Evolutionary conservation across 2,888 invertebrate genomes (phyloP).

Genomic region (Pomacea canaliculata): DNA sequence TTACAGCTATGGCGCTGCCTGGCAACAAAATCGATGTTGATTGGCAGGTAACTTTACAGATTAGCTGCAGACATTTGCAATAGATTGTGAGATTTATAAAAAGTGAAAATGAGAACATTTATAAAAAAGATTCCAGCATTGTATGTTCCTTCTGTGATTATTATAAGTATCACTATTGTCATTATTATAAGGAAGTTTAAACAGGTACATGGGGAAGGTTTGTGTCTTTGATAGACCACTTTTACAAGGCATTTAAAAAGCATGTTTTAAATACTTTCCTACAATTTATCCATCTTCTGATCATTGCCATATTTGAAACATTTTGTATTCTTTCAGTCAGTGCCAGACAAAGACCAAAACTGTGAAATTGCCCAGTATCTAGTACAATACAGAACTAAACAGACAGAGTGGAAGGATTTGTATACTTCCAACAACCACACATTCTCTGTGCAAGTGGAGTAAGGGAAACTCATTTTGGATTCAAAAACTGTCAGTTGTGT

Average conservation of each 20-base stretch:
- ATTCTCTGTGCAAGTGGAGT: constrained; percentile 28
- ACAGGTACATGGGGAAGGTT: too few relatives aligned
- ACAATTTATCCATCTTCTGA: background rate
- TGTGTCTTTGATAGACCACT: background rate
- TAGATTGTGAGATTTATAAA: too few relatives aligned
- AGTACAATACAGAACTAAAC: constrained; percentile 23
- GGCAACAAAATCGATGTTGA: constrained; percentile 32
- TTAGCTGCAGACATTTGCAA: background rate
- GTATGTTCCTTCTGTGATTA: too few relatives aligned
- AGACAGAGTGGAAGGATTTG: constrained; percentile 24
- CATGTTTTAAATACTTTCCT: background rate
- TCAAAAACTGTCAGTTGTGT: too few relatives aligned
- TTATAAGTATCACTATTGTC: too few relatives aligned
- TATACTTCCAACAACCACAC: constrained; percentile 7
- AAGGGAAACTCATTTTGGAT: background rate
- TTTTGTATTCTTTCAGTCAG: constrained; percentile 20
- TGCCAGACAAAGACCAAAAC: constrained; percentile 21
- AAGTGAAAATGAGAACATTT: too few relatives aligned
- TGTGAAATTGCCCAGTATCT: constrained; percentile 26
- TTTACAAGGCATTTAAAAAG: background rate
- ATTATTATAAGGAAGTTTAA: too few relatives aligned
- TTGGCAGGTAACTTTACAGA: constrained; percentile 38
- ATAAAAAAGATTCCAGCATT: too few relatives aligned
- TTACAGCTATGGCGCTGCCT: constrained; percentile 32
- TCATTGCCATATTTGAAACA: background rate